Conservation (phyloP, 2,797 vertebrate genomes). For the Urosaurus nigricauda region DNA sequence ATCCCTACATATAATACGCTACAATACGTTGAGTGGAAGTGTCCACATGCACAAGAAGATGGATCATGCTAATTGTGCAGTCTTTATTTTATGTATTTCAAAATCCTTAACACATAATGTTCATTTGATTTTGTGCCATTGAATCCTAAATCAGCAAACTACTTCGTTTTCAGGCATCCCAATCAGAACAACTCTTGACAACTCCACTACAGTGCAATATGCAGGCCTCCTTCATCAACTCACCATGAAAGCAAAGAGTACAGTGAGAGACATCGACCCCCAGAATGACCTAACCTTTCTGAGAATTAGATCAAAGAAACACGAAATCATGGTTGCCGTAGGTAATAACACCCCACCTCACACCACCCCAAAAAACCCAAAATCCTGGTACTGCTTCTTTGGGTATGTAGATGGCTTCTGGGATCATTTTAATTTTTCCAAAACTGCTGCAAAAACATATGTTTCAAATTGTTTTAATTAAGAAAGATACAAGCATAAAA, state of each 20-base stretch:
- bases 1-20: not conserved
- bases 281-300: constrained; percentile 87
- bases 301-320: constrained; percentile 87
- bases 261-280: constrained; percentile 86
- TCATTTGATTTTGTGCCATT: not conserved
- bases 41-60: not conserved
- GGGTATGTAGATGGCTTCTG: constrained; percentile 15
- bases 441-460: constrained; percentile 1
- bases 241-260: constrained; percentile 79
- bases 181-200: constrained; percentile 86
- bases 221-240: constrained; percentile 83
- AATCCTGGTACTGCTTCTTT: not conserved
- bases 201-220: constrained; percentile 82
- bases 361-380: too few relatives aligned
- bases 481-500: constrained; percentile 18
- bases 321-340: constrained; percentile 87
- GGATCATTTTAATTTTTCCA: constrained; percentile 31
- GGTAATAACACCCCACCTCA: constrained; percentile 71
- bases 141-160: too few relatives aligned
- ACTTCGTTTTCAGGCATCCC: constrained; percentile 80
- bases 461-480: not conserved
- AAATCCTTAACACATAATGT: not conserved
- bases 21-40: not conserved
- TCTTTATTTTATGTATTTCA: not conserved
- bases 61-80: not conserved